Conservation (phyloP, 2,113 vertebrate genomes). For the Hystrix cristata region DNA sequence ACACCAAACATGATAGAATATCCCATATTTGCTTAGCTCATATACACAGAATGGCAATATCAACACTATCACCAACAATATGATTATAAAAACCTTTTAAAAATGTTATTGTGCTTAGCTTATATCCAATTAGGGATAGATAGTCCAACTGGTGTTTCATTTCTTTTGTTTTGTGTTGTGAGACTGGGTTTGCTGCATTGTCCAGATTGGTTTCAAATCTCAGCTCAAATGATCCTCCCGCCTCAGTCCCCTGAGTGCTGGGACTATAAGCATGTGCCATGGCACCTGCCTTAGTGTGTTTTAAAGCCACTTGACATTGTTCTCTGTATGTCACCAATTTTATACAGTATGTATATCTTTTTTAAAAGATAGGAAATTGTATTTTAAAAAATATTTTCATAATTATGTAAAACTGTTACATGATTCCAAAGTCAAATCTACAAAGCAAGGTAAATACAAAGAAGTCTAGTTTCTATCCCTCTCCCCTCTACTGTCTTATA, state of each 20-base stretch:
- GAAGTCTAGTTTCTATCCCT: neutral
- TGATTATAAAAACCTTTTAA: neutral
- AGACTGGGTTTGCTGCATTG: neutral
- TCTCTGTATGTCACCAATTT: neutral
- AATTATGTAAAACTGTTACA: constrained; percentile 24
- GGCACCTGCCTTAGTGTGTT: neutral
- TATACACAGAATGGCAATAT: neutral
- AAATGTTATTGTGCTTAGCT: neutral
- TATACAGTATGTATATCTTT: neutral
- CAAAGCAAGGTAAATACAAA: constrained; percentile 14
- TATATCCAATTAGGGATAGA: neutral
- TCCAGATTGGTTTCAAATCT: neutral
- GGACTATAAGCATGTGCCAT: neutral
- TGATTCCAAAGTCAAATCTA: constrained; percentile 49
- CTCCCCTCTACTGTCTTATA: neutral
- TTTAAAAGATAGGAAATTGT: neutral
- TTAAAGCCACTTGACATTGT: constrained; percentile 24
- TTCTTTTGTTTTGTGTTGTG: neutral
- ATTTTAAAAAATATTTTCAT: constrained; percentile 25
- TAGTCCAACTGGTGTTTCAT: neutral
- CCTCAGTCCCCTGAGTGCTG: neutral
- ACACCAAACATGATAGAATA: neutral
- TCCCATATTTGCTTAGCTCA: neutral
- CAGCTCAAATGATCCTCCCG: neutral
- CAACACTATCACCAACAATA: neutral